Evolutionary conservation across 2,797 vertebrate species (phyloP).

Genomic region (Bradypodion ventrale): DNA sequence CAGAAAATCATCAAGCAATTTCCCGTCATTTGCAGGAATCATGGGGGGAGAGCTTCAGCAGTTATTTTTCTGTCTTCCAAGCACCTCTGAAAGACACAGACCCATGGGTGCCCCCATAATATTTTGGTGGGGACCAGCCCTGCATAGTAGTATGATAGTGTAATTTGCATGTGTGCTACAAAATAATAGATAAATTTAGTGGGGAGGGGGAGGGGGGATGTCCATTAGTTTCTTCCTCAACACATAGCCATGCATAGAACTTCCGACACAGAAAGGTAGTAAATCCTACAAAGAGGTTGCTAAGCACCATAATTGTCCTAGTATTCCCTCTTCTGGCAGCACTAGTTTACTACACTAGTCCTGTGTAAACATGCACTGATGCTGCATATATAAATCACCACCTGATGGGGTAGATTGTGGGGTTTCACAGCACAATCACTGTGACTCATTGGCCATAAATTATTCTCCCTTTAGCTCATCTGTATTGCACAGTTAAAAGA

Average conservation of each 20-base stretch:
- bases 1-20: too few species aligned
- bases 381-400: neutral
- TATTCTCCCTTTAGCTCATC: too few species aligned
- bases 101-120: neutral
- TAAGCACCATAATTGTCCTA: slow-evolving; percentile 30
- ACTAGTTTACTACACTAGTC: neutral
- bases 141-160: neutral
- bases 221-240: too few species aligned
- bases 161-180: too few species aligned
- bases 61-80: neutral
- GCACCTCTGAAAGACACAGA: neutral
- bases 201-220: too few species aligned
- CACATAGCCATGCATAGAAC: neutral
- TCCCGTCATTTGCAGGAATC: neutral
- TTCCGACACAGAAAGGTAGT: neutral
- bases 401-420: neutral
- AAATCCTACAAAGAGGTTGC: neutral
- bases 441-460: too few species aligned
- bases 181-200: too few species aligned
- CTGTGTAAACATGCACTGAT: neutral
- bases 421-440: too few species aligned
- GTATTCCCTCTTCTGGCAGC: slow-evolving; percentile 60
- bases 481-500: too few species aligned
- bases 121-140: too few species aligned
- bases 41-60: neutral